phyloP scores from a whole-genome alignment of 2,888 invertebrate species.

The Machimus rusticus region DNA sequence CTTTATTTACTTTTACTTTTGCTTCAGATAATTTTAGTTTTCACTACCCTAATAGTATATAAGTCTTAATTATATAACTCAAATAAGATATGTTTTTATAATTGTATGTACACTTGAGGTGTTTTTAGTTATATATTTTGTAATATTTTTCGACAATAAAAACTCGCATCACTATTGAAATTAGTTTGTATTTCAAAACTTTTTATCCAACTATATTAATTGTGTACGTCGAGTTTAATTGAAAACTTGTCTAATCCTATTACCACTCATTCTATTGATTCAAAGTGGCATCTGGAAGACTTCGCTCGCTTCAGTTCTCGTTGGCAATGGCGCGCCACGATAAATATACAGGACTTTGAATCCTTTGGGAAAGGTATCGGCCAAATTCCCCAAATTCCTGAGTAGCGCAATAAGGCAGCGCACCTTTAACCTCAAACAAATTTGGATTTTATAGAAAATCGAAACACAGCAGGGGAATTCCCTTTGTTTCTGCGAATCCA shows the following conservation, averaged over 20 bases:
- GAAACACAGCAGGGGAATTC: neutral
- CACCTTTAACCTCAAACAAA: neutral
- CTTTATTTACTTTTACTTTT: too few species aligned
- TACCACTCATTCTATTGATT: neutral
- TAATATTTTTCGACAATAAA: too few species aligned
- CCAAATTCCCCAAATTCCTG: neutral
- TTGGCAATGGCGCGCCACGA: neutral
- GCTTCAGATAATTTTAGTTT: too few species aligned
- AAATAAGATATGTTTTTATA: too few species aligned
- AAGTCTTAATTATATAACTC: too few species aligned
- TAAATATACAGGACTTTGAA: neutral
- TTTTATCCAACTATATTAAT: too few species aligned
- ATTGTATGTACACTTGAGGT: too few species aligned
- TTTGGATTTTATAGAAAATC: neutral
- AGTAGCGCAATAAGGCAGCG: neutral
- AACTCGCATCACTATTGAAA: too few species aligned
- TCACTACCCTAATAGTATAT: too few species aligned
- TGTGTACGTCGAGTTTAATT: neutral
- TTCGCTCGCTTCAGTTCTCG: neutral
- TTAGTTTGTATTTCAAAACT: too few species aligned
- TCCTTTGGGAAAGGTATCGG: neutral
- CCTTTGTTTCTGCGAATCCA: neutral
- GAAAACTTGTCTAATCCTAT: neutral
- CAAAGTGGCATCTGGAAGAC: neutral
- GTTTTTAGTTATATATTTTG: too few species aligned